Percentiles rank a stretch among this genome's conserved stretches.
These are phyloP conservation scores for Micrasema minimum DNA, from an alignment of 1,140 invertebrate genomes.

Conservation along the genomic window DNA sequence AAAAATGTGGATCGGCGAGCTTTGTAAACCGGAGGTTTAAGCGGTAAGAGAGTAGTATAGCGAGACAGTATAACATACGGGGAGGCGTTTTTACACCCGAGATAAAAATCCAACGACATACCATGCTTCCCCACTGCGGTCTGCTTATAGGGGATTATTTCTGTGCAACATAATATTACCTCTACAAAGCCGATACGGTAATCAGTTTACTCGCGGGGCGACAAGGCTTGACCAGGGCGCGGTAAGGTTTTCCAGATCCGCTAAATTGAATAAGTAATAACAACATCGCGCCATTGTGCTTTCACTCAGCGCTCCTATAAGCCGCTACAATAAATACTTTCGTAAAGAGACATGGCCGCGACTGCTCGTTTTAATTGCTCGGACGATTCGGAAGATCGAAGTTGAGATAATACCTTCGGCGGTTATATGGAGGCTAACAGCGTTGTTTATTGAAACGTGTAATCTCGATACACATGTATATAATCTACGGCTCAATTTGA, in stretches of 20 bases:
- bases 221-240: conserved; percentile 42
- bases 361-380: conserved; percentile 38
- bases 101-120: neutral
- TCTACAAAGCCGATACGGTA: conserved; percentile 44
- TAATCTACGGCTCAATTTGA: conserved; percentile 22
- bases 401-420: conserved; percentile 34
- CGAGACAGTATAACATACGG: too few species aligned
- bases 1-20: conserved; percentile 44
- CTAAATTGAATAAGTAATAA: conserved; percentile 30
- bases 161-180: conserved; percentile 34
- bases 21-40: conserved; percentile 33
- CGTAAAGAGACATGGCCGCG: neutral
- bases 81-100: neutral
- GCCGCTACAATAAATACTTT: too few species aligned
- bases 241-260: neutral
- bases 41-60: too few species aligned
- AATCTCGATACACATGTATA: conserved; percentile 26
- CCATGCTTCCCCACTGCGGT: conserved; percentile 10
- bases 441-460: conserved; percentile 39
- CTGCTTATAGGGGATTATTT: conserved; percentile 49
- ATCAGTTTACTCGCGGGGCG: conserved; percentile 49
- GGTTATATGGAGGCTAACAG: conserved; percentile 10
- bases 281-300: neutral
- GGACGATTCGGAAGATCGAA: conserved; percentile 35
- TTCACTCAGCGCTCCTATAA: neutral